Evolutionary conservation across 1,140 invertebrate genomes (phyloP), one percentile per base, ranked within the genome.

Genomic region (Drosophila tsacasi): DNA sequence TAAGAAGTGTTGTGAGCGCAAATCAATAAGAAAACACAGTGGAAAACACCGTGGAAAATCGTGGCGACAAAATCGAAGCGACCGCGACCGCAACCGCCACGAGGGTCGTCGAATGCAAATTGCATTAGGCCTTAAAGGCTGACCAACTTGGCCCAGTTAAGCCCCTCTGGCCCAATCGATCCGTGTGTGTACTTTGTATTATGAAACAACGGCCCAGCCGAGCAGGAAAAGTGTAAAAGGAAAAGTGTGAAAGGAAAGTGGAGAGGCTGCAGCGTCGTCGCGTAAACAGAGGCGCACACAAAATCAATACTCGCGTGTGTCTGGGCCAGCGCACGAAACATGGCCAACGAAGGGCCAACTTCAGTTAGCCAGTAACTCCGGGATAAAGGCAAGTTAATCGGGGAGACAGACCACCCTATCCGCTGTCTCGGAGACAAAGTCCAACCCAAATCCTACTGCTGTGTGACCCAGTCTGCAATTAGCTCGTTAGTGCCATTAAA

Each of bases 301-400:
- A 78, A 79, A 79, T 79, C 75, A 76, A 77, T 77, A 77, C 30
- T 77, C 75, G 64, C 55, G 75, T 61, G 75, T 76, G 74, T 69
- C 49, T 68, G 49, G 65, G 68, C 57, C 57, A 71, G 15, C 12
- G 13, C 15, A 66, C 39, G 39, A 35, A 65, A 37, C 47, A 67
- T 71, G 67, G 30, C 47, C 47, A 49, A 17, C 47, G 58, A 69
- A 42, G 42, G 40, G 30, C 35, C 72, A 27, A 42, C 39, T 52
- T 52, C 52, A 55, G 64, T 69, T 30, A 58, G 57, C 50, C 32
- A 77, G 19, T 42, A 73, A 42, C 67, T 37, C 40, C 17, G 35
- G 37, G 25, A 19, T 25, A n/a, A 25, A 73, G 69, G 69, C 69
- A 72, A 73, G 69, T 73, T 73, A 40, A n/a, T 60, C 32, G 21